A percentile compares a stretch with the other conserved stretches of the same genome.
These are phyloP conservation scores for Drosophila gunungcola DNA, from an alignment of 1,140 invertebrate genomes.

Conservation along the genomic window DNA sequence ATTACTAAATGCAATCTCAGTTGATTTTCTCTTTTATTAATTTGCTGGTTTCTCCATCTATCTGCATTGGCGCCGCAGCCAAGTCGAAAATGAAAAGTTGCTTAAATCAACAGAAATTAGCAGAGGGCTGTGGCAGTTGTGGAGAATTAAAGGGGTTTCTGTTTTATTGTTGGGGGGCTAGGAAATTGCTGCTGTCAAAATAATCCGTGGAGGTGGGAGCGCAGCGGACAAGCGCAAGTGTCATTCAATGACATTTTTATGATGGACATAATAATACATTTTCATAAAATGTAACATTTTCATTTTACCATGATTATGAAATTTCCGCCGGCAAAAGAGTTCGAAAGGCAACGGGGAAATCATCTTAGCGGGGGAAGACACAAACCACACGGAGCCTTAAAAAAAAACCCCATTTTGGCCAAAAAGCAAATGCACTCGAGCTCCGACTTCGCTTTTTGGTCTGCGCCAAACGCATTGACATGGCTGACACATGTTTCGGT, in stretches of 20 bases:
- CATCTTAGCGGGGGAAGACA: constrained; percentile 13
- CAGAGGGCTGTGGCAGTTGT: constrained; percentile 14
- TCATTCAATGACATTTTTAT: constrained; percentile 77
- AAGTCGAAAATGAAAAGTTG: constrained; percentile 51
- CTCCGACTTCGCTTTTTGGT: not conserved
- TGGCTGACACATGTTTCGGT: constrained; percentile 74
- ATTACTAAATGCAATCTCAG: constrained; percentile 43
- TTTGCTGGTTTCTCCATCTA: constrained; percentile 31
- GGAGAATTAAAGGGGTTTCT: not conserved
- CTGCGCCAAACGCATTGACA: constrained; percentile 63
- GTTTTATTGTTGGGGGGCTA: not conserved
- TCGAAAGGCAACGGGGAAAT: not conserved
- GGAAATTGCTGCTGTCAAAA: constrained; percentile 68
- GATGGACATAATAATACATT: constrained; percentile 78
- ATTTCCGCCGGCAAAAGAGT: constrained; percentile 70
- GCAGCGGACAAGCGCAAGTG: constrained; percentile 48
- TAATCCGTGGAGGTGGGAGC: constrained; percentile 47
- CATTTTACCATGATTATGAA: constrained; percentile 74
- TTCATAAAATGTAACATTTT: constrained; percentile 77
- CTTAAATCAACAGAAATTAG: constrained; percentile 67
- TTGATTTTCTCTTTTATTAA: constrained; percentile 53
- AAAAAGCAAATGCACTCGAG: constrained; percentile 29
- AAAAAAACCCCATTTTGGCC: constrained; percentile 34
- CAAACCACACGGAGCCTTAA: not conserved
- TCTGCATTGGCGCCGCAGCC: constrained; percentile 30